Evolutionary conservation across 2,888 invertebrate genomes (phyloP).

Genomic region (Apoda limacodes): DNA sequence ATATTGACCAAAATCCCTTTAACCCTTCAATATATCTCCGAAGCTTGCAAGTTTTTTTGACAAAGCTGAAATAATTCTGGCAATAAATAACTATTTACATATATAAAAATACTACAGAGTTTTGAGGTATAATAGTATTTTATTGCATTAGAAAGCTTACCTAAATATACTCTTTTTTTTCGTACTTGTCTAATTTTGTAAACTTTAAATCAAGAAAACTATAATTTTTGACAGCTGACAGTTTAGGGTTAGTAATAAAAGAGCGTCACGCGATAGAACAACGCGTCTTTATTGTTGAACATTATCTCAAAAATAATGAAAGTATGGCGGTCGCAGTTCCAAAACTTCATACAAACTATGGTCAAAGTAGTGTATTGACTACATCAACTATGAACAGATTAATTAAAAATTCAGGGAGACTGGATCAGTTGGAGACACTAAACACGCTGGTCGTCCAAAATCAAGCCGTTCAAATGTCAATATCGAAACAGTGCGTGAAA

Average conservation of each 20-base stretch:
- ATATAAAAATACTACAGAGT: too few relatives aligned
- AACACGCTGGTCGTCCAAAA: conserved; percentile 21
- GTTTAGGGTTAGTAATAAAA: conserved; percentile 13
- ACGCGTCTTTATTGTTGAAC: conserved; percentile 14
- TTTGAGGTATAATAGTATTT: too few relatives aligned
- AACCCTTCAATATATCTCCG: too few relatives aligned
- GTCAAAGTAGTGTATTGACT: conserved; percentile 23
- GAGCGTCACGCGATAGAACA: conserved; percentile 14
- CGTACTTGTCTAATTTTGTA: too few relatives aligned
- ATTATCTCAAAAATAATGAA: conserved; percentile 19
- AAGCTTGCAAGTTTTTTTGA: too few relatives aligned
- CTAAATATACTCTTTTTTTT: too few relatives aligned
- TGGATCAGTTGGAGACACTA: conserved; percentile 23
- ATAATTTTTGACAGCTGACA: too few relatives aligned
- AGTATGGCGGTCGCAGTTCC: conserved; percentile 17
- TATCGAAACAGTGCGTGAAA: conserved; percentile 22
- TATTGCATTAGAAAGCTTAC: too few relatives aligned
- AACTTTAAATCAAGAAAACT: too few relatives aligned
- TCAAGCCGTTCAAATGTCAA: conserved; percentile 20
- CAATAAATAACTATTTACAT: too few relatives aligned
- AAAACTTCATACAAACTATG: conserved; percentile 21
- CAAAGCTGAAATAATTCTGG: too few relatives aligned
- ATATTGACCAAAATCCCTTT: too few relatives aligned
- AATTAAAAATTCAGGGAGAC: conserved; percentile 25
- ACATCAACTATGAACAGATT: conserved; percentile 26